phyloP scores from a whole-genome alignment of 2,888 invertebrate species.

The Malthinus seriepunctatus region DNA sequence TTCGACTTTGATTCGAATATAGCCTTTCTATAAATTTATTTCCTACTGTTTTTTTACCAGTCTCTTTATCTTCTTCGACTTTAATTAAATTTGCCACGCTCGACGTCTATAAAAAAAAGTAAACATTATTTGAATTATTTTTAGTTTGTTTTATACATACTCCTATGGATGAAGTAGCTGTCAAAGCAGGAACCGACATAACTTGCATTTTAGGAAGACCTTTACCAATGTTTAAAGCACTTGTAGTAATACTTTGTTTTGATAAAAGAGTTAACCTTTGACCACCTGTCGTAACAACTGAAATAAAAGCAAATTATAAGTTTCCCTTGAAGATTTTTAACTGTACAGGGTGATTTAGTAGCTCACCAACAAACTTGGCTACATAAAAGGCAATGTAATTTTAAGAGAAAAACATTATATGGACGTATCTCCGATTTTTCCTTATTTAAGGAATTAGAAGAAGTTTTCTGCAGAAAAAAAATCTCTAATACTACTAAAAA shows the following conservation, averaged over 20 bases:
- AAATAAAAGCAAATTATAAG: constrained; percentile 32
- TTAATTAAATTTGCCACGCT: constrained; percentile 7
- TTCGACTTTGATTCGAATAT: constrained; percentile 45
- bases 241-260: constrained; percentile 56
- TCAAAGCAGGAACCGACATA: constrained; percentile 46
- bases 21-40: constrained; percentile 51
- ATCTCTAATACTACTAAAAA: too few species aligned
- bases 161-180: constrained; percentile 38
- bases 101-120: constrained; percentile 16
- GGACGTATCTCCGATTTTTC: too few species aligned
- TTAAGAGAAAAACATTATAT: too few species aligned
- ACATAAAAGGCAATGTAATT: too few species aligned
- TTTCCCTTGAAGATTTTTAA: too few species aligned
- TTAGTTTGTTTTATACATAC: constrained; percentile 40
- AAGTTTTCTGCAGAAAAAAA: too few species aligned
- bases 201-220: constrained; percentile 53
- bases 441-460: too few species aligned
- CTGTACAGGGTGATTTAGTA: too few species aligned
- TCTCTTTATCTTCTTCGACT: constrained; percentile 34
- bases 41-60: constrained; percentile 41
- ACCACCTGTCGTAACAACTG: constrained; percentile 58
- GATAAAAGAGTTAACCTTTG: constrained; percentile 63
- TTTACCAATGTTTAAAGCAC: constrained; percentile 44
- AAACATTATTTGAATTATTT: not conserved
- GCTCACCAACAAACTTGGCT: too few species aligned